Conservation (phyloP, 1,140 invertebrate species). For the Doryteuthis pealeii region DNA sequence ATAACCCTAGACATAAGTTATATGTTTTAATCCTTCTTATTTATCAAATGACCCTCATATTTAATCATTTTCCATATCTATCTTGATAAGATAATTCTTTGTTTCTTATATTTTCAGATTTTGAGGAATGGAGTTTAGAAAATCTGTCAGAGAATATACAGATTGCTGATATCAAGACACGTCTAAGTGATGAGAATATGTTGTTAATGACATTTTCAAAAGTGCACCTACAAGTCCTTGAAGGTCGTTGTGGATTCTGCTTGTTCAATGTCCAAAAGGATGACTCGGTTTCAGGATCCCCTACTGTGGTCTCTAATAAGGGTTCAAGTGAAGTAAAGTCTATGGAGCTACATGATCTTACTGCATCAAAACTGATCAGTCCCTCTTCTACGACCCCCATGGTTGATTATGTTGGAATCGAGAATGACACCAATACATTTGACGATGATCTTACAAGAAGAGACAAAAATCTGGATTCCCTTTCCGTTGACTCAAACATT, state of each 20-base stretch:
- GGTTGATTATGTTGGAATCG: not conserved
- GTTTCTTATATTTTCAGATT: no score
- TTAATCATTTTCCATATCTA: no score
- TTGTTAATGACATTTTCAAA: not conserved
- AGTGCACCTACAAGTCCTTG: not conserved
- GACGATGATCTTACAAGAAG: no score
- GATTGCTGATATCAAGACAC: not conserved
- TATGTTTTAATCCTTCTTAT: no score
- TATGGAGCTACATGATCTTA: not conserved
- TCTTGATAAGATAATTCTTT: no score
- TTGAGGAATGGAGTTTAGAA: no score
- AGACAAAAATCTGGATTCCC: no score
- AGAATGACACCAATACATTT: not conserved
- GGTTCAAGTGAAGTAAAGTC: not conserved
- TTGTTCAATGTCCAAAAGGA: not conserved
- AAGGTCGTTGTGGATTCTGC: slow-evolving; percentile 2
- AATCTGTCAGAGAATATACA: not conserved
- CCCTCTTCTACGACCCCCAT: not conserved
- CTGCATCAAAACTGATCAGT: no score
- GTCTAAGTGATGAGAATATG: not conserved
- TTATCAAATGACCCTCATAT: no score
- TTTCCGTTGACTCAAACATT: no score
- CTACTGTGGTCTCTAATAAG: no score
- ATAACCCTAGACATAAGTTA: no score
- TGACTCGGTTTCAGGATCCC: not conserved